phyloP scores from a whole-genome alignment of 2,113 vertebrate species.

The Pachypanchax playfairii region DNA sequence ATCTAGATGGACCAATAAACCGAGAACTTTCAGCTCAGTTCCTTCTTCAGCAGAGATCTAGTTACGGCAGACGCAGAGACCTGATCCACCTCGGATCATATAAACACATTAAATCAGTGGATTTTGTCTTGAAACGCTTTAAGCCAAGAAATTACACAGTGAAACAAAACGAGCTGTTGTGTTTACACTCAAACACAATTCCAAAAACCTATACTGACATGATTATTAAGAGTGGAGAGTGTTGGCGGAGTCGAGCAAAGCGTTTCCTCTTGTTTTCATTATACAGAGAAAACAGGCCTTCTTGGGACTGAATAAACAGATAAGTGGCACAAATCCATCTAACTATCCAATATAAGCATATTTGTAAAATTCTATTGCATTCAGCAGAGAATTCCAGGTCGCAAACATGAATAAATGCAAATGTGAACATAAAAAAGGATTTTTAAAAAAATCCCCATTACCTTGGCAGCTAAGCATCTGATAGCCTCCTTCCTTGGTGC shows the following conservation, averaged over 20 bases:
- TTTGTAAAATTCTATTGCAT: background rate
- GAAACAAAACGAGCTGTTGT: background rate
- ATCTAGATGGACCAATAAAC: no score
- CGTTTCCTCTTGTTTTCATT: no score
- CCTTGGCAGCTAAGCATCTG: constrained; percentile 89
- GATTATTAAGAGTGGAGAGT: background rate
- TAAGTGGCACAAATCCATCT: constrained; percentile 4
- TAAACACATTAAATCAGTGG: background rate
- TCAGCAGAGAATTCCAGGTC: background rate
- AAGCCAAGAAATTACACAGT: background rate
- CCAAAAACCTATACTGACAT: background rate
- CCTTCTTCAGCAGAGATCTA: no score
- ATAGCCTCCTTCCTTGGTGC: constrained; percentile 82
- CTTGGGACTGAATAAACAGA: no score
- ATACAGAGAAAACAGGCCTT: no score
- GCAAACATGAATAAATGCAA: constrained; percentile 17
- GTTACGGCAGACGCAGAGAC: no score
- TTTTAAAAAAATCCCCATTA: constrained; percentile 71
- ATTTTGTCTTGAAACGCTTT: background rate
- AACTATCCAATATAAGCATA: background rate
- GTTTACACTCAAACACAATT: background rate
- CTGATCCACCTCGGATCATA: no score
- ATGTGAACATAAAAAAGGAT: constrained; percentile 8
- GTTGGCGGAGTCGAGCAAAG: background rate
- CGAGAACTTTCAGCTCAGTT: no score